Evolutionary conservation across 2,888 invertebrate genomes (phyloP).

Genomic region (Tenthredo distinguenda): DNA sequence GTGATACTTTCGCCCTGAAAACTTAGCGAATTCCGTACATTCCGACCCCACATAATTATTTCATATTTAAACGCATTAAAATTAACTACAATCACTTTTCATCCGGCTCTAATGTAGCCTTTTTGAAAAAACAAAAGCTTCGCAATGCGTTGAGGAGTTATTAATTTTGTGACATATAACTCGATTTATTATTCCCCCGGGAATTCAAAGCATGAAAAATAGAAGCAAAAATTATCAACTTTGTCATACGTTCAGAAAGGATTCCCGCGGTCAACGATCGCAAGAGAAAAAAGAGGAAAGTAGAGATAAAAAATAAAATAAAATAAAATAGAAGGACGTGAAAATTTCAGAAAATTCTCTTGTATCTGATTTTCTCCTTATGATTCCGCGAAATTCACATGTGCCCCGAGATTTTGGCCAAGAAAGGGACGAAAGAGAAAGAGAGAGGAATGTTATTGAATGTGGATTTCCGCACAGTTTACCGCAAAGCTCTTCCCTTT

Average conservation of each 20-base stretch:
- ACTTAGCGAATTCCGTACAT: not conserved
- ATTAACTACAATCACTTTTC: conserved; percentile 14
- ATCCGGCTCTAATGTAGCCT: not conserved
- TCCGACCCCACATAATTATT: not conserved
- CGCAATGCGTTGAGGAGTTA: not conserved
- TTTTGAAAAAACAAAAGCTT: not conserved
- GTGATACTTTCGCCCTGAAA: conserved; percentile 13
- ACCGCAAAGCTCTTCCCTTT: conserved; percentile 48
- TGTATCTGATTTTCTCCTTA: not conserved
- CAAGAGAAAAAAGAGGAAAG: not conserved
- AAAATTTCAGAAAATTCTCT: not conserved
- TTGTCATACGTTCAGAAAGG: not conserved
- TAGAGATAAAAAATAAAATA: not conserved
- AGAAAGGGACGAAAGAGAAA: not conserved
- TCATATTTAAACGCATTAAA: conserved; percentile 39
- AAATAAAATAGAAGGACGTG: not conserved
- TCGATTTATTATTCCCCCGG: not conserved
- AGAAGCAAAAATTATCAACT: not conserved
- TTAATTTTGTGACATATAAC: not conserved
- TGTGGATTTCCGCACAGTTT: conserved; percentile 50
- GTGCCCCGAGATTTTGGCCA: not conserved
- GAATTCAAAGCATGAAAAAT: not conserved
- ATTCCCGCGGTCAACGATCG: not conserved
- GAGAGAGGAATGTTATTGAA: conserved; percentile 40
- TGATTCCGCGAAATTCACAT: not conserved